A percentile compares a stretch with the other conserved stretches of the same genome.
Conservation (phyloP, 2,888 invertebrate species). For the Euzophera pinguis region DNA sequence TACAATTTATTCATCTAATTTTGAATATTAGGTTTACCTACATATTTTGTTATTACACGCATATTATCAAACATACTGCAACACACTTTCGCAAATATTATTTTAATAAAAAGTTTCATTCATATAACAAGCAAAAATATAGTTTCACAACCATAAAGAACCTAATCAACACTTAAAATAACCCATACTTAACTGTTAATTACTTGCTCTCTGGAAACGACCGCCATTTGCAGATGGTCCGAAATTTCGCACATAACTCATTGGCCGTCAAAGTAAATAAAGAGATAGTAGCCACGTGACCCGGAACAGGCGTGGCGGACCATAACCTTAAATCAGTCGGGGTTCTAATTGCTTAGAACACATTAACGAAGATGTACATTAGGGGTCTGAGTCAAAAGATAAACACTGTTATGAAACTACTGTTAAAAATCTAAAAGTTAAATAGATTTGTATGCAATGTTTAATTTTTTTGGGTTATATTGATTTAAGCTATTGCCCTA, state of each 20-base stretch:
- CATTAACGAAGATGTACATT: slow-evolving; percentile 54
- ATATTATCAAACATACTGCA: too few species aligned
- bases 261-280: slow-evolving; percentile 62
- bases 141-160: not conserved
- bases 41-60: too few species aligned
- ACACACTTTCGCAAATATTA: too few species aligned
- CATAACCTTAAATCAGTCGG: slow-evolving; percentile 75
- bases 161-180: slow-evolving; percentile 4
- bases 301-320: slow-evolving; percentile 51
- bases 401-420: not conserved
- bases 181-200: slow-evolving; percentile 13
- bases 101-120: too few species aligned
- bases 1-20: too few species aligned
- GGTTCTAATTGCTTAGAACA: slow-evolving; percentile 75
- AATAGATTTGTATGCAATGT: too few species aligned
- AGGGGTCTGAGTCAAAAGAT: slow-evolving; percentile 31
- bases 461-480: too few species aligned
- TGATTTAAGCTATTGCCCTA: too few species aligned
- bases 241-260: slow-evolving; percentile 55
- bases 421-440: too few species aligned
- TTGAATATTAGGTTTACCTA: too few species aligned
- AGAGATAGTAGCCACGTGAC: slow-evolving; percentile 74
- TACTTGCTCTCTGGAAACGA: slow-evolving; percentile 16
- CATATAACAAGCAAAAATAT: too few species aligned
- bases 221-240: slow-evolving; percentile 30